Evolutionary conservation across 2,888 invertebrate species (phyloP), one percentile per base, ranked within the genome.

Genomic region (Temnothorax rugatulus): DNA sequence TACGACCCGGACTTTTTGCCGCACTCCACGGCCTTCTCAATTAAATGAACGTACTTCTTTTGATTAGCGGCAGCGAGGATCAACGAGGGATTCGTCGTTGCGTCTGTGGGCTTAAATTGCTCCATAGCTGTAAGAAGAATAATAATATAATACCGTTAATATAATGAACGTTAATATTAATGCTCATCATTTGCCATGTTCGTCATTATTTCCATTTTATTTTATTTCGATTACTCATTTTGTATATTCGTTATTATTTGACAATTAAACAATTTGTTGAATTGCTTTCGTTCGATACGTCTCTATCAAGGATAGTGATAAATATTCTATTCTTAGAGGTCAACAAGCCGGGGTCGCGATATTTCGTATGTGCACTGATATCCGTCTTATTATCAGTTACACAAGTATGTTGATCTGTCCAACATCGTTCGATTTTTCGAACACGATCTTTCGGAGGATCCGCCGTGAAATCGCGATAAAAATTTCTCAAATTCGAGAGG

Each of bases 41-140:
- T 97, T 74, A 99, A 95, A 89, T 97, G 96, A 93, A 98, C 97
- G 95, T 99, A 99, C 93, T 98, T 98, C n/a, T 98, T 97, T 96
- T 99, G 97, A 91, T 96, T 97, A 44, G 99, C 98, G 1, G 99
- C 99, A 76, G 98, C 98, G 91, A 99, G 96, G 90, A 99, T 99
- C 76, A 99, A 96, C 8, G 99, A 99, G 5, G 99, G 99, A 95
- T 99, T 99, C 75, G 99, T 99, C 2, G 99, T 99, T 54, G 99
- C 99, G 97, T 99, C 99, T 0, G 99, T 99, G 4, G 99, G 99
- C 95, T 98, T 98, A 95, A 99, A 99, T 91, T 97, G 97, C 95
- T 98, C 98, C 97, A 99, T 99, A 13, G 98, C 99, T 83, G 84
- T 75, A 18, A 47, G 21, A 18, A 47, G 66, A 41, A 52, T 73